Evolutionary conservation across 2,113 vertebrate genomes (phyloP).

Genomic region (Isurus oxyrinchus): DNA sequence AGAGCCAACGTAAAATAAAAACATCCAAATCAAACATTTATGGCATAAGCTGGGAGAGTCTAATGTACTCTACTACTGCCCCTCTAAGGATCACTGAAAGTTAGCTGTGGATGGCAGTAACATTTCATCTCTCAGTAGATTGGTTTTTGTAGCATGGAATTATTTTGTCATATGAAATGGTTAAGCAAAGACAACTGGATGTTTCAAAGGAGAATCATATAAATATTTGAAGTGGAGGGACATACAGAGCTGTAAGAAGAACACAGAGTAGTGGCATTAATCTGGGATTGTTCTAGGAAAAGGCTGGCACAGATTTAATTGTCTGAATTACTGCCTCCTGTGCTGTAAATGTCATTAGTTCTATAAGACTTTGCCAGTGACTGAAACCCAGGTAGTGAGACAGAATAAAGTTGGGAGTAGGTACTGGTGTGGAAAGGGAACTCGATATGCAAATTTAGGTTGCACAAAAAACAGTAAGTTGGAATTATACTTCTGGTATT

Average conservation of each 20-base stretch:
- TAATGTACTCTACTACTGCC: not conserved
- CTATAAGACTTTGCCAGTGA: not conserved
- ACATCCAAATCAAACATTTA: not conserved
- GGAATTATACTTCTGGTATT: too few species aligned
- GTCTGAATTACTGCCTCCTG: not conserved
- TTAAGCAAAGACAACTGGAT: not conserved
- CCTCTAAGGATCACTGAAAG: not conserved
- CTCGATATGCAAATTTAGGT: too few species aligned
- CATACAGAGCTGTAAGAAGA: not conserved
- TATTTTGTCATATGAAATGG: not conserved
- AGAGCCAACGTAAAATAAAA: not conserved
- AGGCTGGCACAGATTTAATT: not conserved
- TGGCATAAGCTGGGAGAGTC: not conserved
- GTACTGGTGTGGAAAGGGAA: too few species aligned
- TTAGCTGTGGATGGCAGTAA: not conserved
- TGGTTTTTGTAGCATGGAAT: not conserved
- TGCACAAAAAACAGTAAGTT: too few species aligned
- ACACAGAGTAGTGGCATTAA: not conserved
- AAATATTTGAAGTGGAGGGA: not conserved
- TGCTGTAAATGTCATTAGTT: not conserved
- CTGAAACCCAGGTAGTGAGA: not conserved
- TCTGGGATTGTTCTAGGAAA: not conserved
- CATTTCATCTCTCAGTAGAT: not conserved
- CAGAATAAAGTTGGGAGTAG: too few species aligned
- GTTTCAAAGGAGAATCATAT: not conserved